Base-by-base conservation (phyloP, 2,888 invertebrate genomes). In the Leptinotarsa haldemani region DNA sequence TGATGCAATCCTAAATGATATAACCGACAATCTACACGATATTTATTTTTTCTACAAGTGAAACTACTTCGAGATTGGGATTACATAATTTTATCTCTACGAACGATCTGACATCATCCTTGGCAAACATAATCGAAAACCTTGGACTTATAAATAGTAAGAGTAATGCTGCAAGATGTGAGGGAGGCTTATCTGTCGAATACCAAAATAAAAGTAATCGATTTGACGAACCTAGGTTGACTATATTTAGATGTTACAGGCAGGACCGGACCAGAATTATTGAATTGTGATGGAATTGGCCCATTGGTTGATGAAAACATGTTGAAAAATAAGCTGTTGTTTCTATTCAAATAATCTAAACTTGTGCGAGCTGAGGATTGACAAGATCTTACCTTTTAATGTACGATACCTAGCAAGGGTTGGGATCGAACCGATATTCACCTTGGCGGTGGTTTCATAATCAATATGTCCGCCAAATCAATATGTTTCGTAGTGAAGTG, bases 51-150 rank as follows among this genome's bases (percentile, higher is more conserved):
- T 20, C 13, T 22, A 22, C 20, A 22, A 15, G 56, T n/a, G 61
- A 61, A 61, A 18, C n/a, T 25, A 61, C n/a, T 16, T 5, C 40
- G 40, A 40, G 40, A 25, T 25, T 9, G 7, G 16, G 12, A 25
- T 61, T 61, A 61, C 61, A 40, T 61, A 61, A 61, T n/a, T 16
- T 61, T 61, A 61, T 61, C 61, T 61, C 40, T 61, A 61, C 61
- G 16, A 40, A 61, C 9, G n/a, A 61, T 61, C 61, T 25, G 61
- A 61, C 61, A 61, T 61, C 61, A 61, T 61, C 61, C 61, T 61
- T 61, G 61, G 25, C 61, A n/a, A 61, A 40, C 61, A 40, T 40
- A 61, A 61, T 61, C n/a, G 61, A 61, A 61, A 61, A 61, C 61
- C 61, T 61, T 61, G 61, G 61, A n/a, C 30, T 13, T 61, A 61